Conservation (phyloP, 2,113 vertebrate genomes). For the Eidolon helvum region DNA sequence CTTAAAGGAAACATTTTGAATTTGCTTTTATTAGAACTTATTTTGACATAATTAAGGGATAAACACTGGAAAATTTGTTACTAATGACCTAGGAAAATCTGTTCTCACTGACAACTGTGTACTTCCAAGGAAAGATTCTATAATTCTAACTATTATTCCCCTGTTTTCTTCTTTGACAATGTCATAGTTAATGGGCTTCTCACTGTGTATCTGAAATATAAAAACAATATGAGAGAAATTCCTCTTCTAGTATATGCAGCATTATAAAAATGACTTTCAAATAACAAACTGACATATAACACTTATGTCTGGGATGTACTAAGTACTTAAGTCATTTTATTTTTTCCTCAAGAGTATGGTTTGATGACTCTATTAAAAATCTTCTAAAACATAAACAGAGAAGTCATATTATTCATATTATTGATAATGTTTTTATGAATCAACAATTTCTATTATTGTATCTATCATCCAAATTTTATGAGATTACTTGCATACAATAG, state of each 20-base stretch:
- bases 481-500: not conserved
- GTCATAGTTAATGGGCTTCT: conserved; percentile 72
- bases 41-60: not conserved
- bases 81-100: conserved; percentile 67
- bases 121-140: conserved; percentile 65
- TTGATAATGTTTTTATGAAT: not conserved
- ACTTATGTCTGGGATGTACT: conserved; percentile 45
- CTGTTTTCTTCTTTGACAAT: conserved; percentile 59
- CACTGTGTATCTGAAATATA: conserved; percentile 62
- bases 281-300: conserved; percentile 63
- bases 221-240: conserved; percentile 73
- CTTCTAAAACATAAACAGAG: conserved; percentile 22
- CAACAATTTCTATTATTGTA: not conserved
- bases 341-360: conserved; percentile 19
- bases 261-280: conserved; percentile 70
- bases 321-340: conserved; percentile 45
- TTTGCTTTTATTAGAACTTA: not conserved
- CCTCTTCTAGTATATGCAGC: conserved; percentile 59
- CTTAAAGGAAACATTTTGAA: not conserved
- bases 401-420: not conserved
- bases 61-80: conserved; percentile 16
- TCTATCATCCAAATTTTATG: not conserved
- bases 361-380: conserved; percentile 45
- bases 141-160: conserved; percentile 67
- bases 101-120: conserved; percentile 61